Conservation (phyloP, 2,797 vertebrate genomes). For the Diplodus puntazzo region DNA sequence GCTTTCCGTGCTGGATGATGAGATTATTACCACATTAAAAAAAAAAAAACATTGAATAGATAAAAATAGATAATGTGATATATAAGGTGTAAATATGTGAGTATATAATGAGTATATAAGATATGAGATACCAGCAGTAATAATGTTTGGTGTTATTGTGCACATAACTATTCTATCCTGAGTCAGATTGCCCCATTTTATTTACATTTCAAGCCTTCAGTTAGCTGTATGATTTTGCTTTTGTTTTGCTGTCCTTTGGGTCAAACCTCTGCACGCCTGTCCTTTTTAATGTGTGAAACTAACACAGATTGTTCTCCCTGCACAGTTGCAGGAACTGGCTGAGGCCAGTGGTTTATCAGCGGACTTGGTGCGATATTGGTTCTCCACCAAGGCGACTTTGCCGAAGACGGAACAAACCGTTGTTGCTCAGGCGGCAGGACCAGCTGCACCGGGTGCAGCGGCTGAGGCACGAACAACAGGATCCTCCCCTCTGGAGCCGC, state of each 20-base stretch:
- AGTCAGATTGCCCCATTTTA: neutral
- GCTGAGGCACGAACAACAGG: constrained; percentile 46
- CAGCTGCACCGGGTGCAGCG: constrained; percentile 23
- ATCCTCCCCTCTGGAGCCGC: constrained; percentile 62
- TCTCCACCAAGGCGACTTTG: constrained; percentile 80
- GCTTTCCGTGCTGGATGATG: neutral
- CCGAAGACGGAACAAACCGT: constrained; percentile 59
- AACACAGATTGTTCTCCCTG: neutral
- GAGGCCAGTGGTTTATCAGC: constrained; percentile 87
- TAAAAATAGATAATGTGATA: neutral
- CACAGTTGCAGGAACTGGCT: constrained; percentile 87
- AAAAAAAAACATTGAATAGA: neutral
- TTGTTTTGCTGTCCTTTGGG: neutral
- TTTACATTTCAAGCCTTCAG: neutral
- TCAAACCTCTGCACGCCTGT: neutral
- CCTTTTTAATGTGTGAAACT: neutral
- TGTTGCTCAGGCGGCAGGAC: constrained; percentile 25
- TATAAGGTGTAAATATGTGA: neutral
- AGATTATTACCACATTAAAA: neutral
- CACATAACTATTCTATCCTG: neutral
- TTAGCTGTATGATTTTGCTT: neutral
- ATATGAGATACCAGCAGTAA: neutral
- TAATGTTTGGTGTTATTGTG: neutral
- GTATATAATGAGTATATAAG: neutral
- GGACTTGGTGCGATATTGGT: constrained; percentile 93